phyloP scores from a whole-genome alignment of 2,797 vertebrate species.

The Aplochiton taeniatus region DNA sequence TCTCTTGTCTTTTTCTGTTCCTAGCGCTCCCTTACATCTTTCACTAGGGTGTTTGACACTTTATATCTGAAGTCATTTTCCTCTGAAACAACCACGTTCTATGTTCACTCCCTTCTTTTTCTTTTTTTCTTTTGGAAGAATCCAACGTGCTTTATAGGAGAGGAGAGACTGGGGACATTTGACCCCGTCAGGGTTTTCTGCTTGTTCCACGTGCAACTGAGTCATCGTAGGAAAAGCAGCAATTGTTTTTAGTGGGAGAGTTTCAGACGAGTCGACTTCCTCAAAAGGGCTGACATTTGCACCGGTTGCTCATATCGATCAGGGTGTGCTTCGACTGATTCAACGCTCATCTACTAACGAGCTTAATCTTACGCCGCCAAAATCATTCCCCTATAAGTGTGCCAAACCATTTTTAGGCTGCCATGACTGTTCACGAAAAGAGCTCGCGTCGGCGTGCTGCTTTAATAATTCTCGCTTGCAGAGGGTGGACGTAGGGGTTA shows the following conservation, averaged over 20 bases:
- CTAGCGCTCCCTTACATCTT: background rate
- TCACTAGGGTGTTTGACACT: too few relatives aligned
- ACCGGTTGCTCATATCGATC: too few relatives aligned
- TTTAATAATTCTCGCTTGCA: constrained; percentile 29
- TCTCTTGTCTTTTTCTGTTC: background rate
- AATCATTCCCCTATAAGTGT: too few relatives aligned
- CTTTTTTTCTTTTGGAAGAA: background rate
- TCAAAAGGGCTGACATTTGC: too few relatives aligned
- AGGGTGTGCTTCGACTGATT: too few relatives aligned
- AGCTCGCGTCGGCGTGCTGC: background rate
- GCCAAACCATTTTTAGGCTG: too few relatives aligned
- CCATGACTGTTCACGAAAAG: too few relatives aligned
- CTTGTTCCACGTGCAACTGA: constrained; percentile 68
- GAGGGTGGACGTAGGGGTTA: constrained; percentile 13
- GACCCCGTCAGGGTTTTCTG: constrained; percentile 56
- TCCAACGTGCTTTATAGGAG: constrained; percentile 49
- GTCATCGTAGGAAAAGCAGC: constrained; percentile 42
- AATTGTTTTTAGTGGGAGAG: constrained; percentile 4
- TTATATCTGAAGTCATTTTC: too few relatives aligned
- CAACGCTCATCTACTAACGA: too few relatives aligned
- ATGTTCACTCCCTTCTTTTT: constrained; percentile 38
- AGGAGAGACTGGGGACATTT: constrained; percentile 31
- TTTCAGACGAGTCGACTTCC: constrained; percentile 9
- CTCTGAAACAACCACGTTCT: too few relatives aligned
- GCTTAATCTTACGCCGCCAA: too few relatives aligned